These are phyloP conservation scores for Agrotis puta DNA, from an alignment of 2,888 invertebrate species.

Conservation along the genomic window DNA sequence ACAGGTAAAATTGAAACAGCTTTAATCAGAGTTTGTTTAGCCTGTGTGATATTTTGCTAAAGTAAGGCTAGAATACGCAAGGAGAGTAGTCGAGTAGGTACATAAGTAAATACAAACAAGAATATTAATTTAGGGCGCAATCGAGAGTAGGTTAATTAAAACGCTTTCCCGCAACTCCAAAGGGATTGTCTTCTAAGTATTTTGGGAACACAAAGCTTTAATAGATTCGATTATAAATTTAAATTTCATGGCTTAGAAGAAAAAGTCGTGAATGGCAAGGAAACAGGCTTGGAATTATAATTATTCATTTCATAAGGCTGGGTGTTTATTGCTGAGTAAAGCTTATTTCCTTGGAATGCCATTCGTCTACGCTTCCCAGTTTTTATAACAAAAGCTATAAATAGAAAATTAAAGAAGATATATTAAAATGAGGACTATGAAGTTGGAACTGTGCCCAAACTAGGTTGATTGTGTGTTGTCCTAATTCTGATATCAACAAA, in stretches of 20 bases:
- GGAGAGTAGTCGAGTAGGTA: conserved; percentile 3
- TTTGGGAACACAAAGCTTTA: conserved; percentile 60
- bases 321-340: conserved; percentile 12
- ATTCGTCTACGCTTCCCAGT: not conserved
- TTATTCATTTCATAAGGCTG: conserved; percentile 13
- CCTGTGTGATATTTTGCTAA: not conserved
- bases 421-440: not conserved
- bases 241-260: conserved; percentile 62
- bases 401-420: not conserved
- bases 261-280: conserved; percentile 60
- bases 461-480: not conserved
- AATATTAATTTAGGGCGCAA: conserved; percentile 53
- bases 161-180: conserved; percentile 55
- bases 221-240: conserved; percentile 70
- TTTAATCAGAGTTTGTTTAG: not conserved
- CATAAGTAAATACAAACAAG: conserved; percentile 50
- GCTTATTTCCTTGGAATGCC: not conserved
- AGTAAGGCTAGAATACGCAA: conserved; percentile 9
- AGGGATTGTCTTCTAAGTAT: conserved; percentile 63
- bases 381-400: conserved; percentile 6
- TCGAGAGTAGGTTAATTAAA: conserved; percentile 59
- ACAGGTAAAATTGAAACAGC: not conserved
- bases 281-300: conserved; percentile 35
- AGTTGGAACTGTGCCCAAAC: conserved; percentile 8
- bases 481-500: conserved; percentile 21